Base-by-base conservation (phyloP, 2,113 vertebrate species). In the Zosterops pallidus region DNA sequence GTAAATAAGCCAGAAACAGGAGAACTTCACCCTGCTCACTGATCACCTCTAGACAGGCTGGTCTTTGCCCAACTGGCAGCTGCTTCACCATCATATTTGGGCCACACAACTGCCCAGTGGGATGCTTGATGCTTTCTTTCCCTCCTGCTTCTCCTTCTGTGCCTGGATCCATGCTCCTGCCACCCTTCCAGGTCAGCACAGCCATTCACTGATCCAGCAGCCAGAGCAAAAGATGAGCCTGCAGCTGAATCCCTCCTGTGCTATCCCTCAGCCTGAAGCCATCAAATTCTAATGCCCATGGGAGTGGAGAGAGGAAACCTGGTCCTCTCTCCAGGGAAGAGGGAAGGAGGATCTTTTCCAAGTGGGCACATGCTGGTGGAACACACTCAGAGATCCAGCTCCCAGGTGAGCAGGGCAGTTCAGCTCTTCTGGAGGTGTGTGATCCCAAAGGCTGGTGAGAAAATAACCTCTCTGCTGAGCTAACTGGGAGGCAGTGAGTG, bases 201-300 rank as follows among this genome's bases (percentile, higher is more conserved):
- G n/a, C 9, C 12, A 1, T 41, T 64, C 33, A 12, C 28, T 39
- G 46, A 9, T 39, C 77, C 53, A 60, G 49, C 19, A 76, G 28
- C 4, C n/a, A 15, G 0, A 31, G 31, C 23, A 42, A 21, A 50
- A 74, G 46, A 17, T 33, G 4, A 74, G 10, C 42, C 37, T 86
- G 72, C 55, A 62, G 46, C 33, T 46, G 46, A 65, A 53, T 26
- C 44, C 77, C 44, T 83, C 2, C 88, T 57, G 14, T 91, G 35
- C 44, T 14, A 1, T n/a, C 0, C 2, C 56, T 84, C 19, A 19
- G 13, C 25, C 64, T 78, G 60, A 41, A 64, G 2, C 85, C 39
- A 52, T 29, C 15, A 12, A 47, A 22, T 33, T 28, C 56, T n/a
- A 5, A 18, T 39, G 53, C 18, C 33, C 3, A 0, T 9, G 33